phyloP scores from a whole-genome alignment of 92 coral and sea anemone species.

The Blastomussa wellsi region DNA sequence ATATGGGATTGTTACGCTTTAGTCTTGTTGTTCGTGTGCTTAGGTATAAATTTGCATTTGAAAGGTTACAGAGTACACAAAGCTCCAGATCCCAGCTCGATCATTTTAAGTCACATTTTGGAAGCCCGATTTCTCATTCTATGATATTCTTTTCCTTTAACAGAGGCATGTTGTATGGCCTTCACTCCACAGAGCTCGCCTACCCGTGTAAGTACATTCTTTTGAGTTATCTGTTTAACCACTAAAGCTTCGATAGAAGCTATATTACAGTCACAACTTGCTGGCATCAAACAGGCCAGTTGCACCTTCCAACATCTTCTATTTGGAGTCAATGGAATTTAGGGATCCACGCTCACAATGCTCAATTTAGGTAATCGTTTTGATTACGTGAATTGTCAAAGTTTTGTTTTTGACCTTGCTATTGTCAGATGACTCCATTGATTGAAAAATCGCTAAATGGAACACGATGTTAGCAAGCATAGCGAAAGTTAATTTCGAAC shows the following conservation, averaged over 20 bases:
- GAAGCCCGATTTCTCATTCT: constrained; percentile 26
- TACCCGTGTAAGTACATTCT: constrained; percentile 68
- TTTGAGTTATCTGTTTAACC: constrained; percentile 5
- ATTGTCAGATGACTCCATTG: constrained; percentile 7
- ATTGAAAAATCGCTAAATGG: constrained; percentile 5
- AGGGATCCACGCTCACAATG: neutral
- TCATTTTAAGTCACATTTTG: constrained; percentile 17
- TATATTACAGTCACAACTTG: neutral
- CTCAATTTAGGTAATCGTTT: constrained; percentile 26
- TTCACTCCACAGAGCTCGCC: constrained; percentile 92
- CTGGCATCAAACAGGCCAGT: neutral
- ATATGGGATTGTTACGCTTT: constrained; percentile 32
- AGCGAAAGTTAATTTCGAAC: constrained; percentile 23
- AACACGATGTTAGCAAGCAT: neutral
- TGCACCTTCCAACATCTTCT: constrained; percentile 15
- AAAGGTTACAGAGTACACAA: constrained; percentile 49
- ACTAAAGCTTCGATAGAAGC: constrained; percentile 6
- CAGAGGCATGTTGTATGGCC: constrained; percentile 95
- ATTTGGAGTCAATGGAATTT: constrained; percentile 51
- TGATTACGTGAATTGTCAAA: constrained; percentile 15
- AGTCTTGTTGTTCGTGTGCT: constrained; percentile 7
- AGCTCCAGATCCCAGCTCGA: constrained; percentile 40
- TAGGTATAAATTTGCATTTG: constrained; percentile 67
- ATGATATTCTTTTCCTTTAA: constrained; percentile 29
- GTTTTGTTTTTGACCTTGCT: constrained; percentile 12